Percentiles rank a stretch among this genome's conserved stretches.
Evolutionary conservation across 2,797 vertebrate species (phyloP).

Genomic region (Zenarchopterus dispar): DNA sequence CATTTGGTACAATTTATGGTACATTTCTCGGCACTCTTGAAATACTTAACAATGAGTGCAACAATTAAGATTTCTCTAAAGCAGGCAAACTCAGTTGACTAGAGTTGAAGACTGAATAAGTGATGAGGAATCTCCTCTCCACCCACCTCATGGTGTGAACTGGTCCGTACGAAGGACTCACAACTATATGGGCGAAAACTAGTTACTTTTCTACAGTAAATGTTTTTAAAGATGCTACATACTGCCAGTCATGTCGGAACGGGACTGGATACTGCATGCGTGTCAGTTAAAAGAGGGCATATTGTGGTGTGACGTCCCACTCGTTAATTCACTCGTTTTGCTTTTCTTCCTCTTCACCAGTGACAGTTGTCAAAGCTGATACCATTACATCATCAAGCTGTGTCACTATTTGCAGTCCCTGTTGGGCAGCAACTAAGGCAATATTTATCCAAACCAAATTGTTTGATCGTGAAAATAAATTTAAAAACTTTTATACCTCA

Average conservation of each 20-base stretch:
- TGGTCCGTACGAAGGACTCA: not conserved
- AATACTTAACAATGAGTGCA: not conserved
- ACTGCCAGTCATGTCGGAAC: constrained; percentile 60
- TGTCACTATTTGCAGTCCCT: too few species aligned
- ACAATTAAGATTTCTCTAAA: not conserved
- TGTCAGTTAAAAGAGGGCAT: constrained; percentile 16
- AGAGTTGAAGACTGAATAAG: constrained; percentile 37
- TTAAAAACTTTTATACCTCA: not conserved
- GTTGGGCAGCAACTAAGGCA: too few species aligned
- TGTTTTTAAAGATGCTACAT: constrained; percentile 68
- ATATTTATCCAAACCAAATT: not conserved
- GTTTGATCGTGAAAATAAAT: not conserved
- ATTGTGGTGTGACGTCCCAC: not conserved
- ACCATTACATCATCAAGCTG: too few species aligned
- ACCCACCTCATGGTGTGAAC: constrained; percentile 23
- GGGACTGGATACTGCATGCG: constrained; percentile 20
- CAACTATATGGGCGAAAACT: constrained; percentile 31
- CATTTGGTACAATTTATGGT: not conserved
- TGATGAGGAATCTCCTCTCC: constrained; percentile 26
- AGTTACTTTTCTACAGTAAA: constrained; percentile 51
- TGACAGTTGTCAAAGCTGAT: too few species aligned
- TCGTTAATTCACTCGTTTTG: constrained; percentile 16
- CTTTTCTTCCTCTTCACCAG: constrained; percentile 2
- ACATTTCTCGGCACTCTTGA: not conserved
- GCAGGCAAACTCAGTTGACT: constrained; percentile 14